A percentile compares a stretch with the other conserved stretches of the same genome.
These are phyloP conservation scores for Ispidina picta DNA, from an alignment of 2,797 vertebrate genomes.

Conservation along the genomic window DNA sequence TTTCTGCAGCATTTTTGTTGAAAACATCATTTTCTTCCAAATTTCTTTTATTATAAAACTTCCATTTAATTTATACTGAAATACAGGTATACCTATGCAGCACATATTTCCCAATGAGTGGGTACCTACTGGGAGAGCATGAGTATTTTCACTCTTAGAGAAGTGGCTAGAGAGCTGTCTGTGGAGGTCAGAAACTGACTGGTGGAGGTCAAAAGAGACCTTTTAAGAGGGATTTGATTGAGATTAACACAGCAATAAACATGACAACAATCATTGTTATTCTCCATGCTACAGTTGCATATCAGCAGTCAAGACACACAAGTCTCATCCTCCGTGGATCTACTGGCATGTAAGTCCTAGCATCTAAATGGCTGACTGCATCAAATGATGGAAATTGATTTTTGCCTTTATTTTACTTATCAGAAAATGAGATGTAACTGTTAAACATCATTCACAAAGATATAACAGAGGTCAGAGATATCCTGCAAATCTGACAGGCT, in stretches of 20 bases:
- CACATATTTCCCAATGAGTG: background rate
- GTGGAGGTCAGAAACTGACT: background rate
- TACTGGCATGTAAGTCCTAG: background rate
- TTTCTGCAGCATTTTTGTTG: background rate
- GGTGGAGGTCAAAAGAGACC: background rate
- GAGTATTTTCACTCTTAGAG: background rate
- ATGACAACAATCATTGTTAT: fast-evolving
- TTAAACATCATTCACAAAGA: background rate
- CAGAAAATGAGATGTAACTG: background rate
- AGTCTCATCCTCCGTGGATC: background rate
- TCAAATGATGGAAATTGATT: background rate
- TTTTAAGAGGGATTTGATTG: background rate
- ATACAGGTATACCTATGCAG: background rate
- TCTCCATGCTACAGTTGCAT: background rate
- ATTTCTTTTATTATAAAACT: background rate
- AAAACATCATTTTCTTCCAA: background rate
- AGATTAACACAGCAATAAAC: background rate
- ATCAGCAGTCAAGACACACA: background rate
- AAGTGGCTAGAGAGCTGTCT: background rate
- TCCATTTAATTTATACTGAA: background rate
- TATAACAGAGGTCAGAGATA: background rate
- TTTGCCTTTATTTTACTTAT: background rate
- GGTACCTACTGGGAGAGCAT: background rate
- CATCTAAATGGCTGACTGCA: background rate
- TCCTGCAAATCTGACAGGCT: background rate